Base-by-base conservation (phyloP, 1,140 invertebrate genomes). In the Lucilia cuprina region DNA sequence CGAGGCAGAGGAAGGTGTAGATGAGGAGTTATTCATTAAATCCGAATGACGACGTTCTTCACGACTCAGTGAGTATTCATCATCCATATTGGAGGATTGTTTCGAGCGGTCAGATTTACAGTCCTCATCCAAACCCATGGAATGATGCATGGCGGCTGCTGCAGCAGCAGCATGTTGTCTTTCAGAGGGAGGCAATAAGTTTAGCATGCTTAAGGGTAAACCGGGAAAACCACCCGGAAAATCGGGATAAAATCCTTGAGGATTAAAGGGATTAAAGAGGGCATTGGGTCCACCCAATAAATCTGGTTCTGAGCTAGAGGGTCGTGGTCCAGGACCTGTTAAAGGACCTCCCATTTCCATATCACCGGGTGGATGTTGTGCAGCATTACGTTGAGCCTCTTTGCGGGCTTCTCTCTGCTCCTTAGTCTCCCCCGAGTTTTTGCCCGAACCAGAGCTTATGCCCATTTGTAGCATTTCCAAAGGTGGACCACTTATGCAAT, bases 131-230 rank as follows among this genome's bases (percentile, higher is more conserved):
- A 93, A 92, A n/a, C 87, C 78, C 21, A 84, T 87, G 82, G 88
- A 84, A 82, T 89, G 87, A 70, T 88, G 91, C 86, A 93, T 87
- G 90, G 88, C 85, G 90, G 92, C 91, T 91, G 92, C 84, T 91
- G 92, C 91, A 8, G 83, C 89, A 0, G 88, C 87, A 86, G 90
- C 86, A 92, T 93, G 86, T 93, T 91, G 89, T 93, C 94, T 85
- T 85, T 96, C 96, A 5, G 95, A 95, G 1, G 95, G 96, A 12
- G 95, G 96, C 85, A 96, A 88, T 50, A 96, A 91, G 88, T 96
- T 96, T 49, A 96, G 93, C 96, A 96, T 96, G 87, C 94, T 96
- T 3, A 96, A 93, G 17, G 95, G 96, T 86, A 97, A 94, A 2
- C 90, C 90, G 0, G 96, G 96, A 87, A 96, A 97, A 5, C 95